Evolutionary conservation across 2,888 invertebrate species (phyloP).

Genomic region (Thelaira solivaga): DNA sequence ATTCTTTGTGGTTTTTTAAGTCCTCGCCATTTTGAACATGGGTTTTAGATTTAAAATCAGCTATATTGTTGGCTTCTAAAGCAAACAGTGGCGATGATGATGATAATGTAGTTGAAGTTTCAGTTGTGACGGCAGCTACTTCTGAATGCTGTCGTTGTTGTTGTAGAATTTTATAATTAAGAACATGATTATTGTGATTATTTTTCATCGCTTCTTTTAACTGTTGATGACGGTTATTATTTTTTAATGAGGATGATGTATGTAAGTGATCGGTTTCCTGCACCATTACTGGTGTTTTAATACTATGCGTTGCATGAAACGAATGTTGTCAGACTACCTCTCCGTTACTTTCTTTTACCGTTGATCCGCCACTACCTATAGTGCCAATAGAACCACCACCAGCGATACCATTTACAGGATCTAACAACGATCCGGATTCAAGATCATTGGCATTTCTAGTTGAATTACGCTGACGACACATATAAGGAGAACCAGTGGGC

Average conservation of each 20-base stretch:
- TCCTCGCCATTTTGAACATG: slow-evolving; percentile 30
- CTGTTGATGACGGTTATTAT: slow-evolving; percentile 55
- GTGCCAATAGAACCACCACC: slow-evolving; percentile 63
- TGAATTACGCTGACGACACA: slow-evolving; percentile 88
- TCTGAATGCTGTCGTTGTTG: slow-evolving; percentile 57
- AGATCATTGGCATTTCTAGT: slow-evolving; percentile 78
- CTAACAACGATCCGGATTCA: slow-evolving; percentile 76
- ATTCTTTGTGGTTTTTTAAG: slow-evolving; percentile 5
- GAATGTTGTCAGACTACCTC: slow-evolving; percentile 76
- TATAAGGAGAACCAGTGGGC: slow-evolving; percentile 87
- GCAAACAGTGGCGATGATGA: slow-evolving; percentile 26
- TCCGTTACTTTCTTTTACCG: slow-evolving; percentile 65
- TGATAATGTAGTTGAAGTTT: slow-evolving; percentile 9
- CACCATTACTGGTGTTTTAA: slow-evolving; percentile 24
- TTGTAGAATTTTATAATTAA: slow-evolving; percentile 9
- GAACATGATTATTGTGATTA: slow-evolving; percentile 47
- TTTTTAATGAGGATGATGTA: slow-evolving; percentile 56
- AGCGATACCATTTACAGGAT: slow-evolving; percentile 68
- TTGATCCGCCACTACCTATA: slow-evolving; percentile 28
- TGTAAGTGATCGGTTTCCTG: slow-evolving; percentile 38
- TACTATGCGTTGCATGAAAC: slow-evolving; percentile 62
- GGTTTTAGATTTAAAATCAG: slow-evolving; percentile 24
- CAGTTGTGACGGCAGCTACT: slow-evolving; percentile 45
- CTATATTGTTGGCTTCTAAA: slow-evolving; percentile 22
- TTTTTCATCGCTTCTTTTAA: slow-evolving; percentile 22